These are phyloP conservation scores for Brachionus paranguensis DNA, from an alignment of 1,140 invertebrate species.

Conservation along the genomic window DNA sequence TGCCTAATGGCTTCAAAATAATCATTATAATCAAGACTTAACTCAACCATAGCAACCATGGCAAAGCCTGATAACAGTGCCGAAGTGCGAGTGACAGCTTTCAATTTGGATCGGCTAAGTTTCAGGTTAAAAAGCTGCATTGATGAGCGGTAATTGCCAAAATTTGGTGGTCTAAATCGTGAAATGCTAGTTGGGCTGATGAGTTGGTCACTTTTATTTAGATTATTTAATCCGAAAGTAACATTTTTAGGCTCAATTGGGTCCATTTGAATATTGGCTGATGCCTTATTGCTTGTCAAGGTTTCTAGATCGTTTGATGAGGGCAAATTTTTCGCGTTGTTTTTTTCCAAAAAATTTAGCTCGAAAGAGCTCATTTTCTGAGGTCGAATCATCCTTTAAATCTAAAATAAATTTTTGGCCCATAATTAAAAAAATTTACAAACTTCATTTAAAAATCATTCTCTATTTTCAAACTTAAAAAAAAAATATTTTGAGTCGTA, in stretches of 20 bases:
- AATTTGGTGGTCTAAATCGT: background rate
- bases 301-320: background rate
- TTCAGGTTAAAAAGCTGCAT: constrained; percentile 37
- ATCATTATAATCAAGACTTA: constrained; percentile 13
- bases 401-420: background rate
- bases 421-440: background rate
- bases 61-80: constrained; percentile 42
- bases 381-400: background rate
- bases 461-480: no score
- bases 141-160: background rate
- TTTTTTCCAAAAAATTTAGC: constrained; percentile 28
- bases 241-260: background rate
- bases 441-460: no score
- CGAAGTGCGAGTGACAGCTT: constrained; percentile 42
- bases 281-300: background rate
- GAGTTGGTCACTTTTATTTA: background rate
- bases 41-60: constrained; percentile 42
- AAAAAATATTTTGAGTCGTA: no score
- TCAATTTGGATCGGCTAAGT: constrained; percentile 42
- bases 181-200: background rate
- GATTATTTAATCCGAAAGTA: background rate
- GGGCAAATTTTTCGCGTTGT: background rate
- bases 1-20: constrained; percentile 21
- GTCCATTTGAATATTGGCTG: background rate
- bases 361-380: constrained; percentile 29